Percentiles rank a stretch among this genome's conserved stretches.
Conservation (phyloP, 2,797 vertebrate species). For the Odontamblyopus lacepedii region DNA sequence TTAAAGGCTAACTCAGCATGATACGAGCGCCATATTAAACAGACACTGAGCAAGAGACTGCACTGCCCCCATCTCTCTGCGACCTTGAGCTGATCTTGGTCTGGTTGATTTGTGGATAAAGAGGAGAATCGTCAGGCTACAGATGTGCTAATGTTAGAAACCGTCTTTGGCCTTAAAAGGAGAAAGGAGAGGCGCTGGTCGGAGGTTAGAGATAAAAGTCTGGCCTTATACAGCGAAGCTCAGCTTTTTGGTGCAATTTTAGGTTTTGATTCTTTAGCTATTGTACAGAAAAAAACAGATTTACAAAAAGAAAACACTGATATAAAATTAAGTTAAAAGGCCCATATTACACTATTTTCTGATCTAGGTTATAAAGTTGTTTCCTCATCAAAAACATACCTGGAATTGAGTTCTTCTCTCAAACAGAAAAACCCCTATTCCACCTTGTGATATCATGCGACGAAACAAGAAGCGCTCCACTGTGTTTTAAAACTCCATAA, state of each 20-base stretch:
- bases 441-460: too few relatives aligned
- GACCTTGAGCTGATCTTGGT: conserved; percentile 61
- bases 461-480: too few relatives aligned
- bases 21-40: conserved; percentile 57
- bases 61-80: conserved; percentile 36
- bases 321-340: too few relatives aligned
- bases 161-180: conserved; percentile 43
- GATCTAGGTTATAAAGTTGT: too few relatives aligned
- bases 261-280: too few relatives aligned
- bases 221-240: conserved; percentile 3
- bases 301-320: too few relatives aligned
- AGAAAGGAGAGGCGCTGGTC: conserved; percentile 26
- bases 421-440: too few relatives aligned
- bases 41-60: conserved; percentile 41
- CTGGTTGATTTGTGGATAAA: conserved; percentile 43
- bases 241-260: not conserved
- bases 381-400: too few relatives aligned
- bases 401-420: too few relatives aligned
- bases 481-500: too few relatives aligned
- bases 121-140: conserved; percentile 36
- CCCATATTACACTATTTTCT: too few relatives aligned
- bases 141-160: conserved; percentile 53
- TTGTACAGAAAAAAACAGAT: too few relatives aligned
- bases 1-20: conserved; percentile 66
- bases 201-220: conserved; percentile 47